Conservation (phyloP, 1,140 invertebrate species). For the Holotrichia oblita region DNA sequence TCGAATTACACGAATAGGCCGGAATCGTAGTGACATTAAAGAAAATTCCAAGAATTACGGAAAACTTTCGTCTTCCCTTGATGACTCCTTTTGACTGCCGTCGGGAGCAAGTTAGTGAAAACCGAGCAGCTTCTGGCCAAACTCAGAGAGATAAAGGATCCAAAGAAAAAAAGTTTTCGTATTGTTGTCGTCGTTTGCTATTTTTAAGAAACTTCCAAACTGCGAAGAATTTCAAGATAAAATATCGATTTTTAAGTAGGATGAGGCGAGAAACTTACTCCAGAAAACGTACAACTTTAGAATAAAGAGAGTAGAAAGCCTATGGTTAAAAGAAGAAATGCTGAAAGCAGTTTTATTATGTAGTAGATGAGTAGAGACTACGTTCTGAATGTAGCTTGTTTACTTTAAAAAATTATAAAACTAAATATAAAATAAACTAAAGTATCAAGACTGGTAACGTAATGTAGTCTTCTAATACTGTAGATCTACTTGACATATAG, state of each 20-base stretch:
- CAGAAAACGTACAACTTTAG: not conserved
- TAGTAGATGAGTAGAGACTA: too few relatives aligned
- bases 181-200: constrained; percentile 8
- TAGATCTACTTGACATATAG: too few relatives aligned
- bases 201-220: not conserved
- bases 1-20: not conserved
- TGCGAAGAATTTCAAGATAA: not conserved
- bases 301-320: too few relatives aligned
- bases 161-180: not conserved
- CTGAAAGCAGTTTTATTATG: too few relatives aligned
- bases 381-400: too few relatives aligned
- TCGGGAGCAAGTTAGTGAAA: not conserved
- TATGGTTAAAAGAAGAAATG: too few relatives aligned
- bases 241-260: not conserved
- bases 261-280: not conserved
- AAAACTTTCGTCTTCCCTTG: not conserved
- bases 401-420: too few relatives aligned
- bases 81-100: not conserved
- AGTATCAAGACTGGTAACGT: too few relatives aligned
- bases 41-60: not conserved
- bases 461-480: too few relatives aligned
- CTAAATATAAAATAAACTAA: too few relatives aligned
- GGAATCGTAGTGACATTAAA: not conserved
- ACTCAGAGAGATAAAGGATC: constrained; percentile 7
- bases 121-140: not conserved